Conservation (phyloP, 2,797 vertebrate species). For the Margarornis squamiger region DNA sequence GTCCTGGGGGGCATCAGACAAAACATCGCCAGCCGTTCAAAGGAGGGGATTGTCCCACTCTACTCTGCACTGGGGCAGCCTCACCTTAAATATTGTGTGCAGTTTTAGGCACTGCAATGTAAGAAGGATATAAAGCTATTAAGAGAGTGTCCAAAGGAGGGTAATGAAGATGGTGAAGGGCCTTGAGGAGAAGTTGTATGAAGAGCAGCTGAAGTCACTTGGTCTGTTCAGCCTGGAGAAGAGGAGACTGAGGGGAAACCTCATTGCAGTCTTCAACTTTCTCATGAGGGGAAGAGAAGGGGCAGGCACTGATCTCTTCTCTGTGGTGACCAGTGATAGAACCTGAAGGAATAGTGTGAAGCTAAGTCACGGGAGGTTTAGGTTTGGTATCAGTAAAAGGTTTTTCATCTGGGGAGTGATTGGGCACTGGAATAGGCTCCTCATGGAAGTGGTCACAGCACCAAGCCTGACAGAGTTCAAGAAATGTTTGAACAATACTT, state of each 20-base stretch:
- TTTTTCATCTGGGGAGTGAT: background rate
- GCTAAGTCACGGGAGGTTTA: background rate
- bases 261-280: background rate
- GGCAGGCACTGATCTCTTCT: background rate
- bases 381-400: background rate
- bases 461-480: background rate
- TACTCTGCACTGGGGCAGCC: background rate
- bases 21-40: rapidly evolving
- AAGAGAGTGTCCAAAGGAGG: background rate
- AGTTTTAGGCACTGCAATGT: background rate
- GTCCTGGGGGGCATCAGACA: background rate
- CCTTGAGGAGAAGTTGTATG: background rate
- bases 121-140: background rate
- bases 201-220: background rate
- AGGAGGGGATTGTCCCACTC: background rate
- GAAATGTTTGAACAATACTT: background rate
- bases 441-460: background rate
- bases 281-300: background rate
- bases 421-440: background rate
- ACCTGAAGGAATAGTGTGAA: background rate
- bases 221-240: background rate
- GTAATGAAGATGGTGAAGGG: background rate
- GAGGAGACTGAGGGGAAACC: too few species aligned
- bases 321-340: background rate
- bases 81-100: background rate